phyloP scores from a whole-genome alignment of 2,113 vertebrate species.

The Archocentrus centrarchus region DNA sequence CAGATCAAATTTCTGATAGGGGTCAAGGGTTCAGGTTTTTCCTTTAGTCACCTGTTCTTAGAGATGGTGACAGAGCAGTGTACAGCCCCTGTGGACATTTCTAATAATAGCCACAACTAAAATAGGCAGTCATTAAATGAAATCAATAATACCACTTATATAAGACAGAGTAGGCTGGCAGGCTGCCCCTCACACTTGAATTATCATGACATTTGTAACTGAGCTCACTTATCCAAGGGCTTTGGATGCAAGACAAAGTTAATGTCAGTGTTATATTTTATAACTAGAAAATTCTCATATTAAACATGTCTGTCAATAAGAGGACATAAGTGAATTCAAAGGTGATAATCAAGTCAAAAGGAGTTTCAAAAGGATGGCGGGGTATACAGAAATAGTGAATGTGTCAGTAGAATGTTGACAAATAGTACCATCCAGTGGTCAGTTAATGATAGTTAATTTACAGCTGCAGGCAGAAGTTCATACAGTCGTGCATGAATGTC shows the following conservation, averaged over 20 bases:
- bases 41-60: slow-evolving; percentile 3
- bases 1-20: not conserved
- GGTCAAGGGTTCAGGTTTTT: not conserved
- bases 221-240: not conserved
- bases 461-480: not conserved
- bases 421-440: slow-evolving; percentile 52
- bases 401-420: not conserved
- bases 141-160: slow-evolving; percentile 78
- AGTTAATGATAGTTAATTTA: not conserved
- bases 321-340: not conserved
- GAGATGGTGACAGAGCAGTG: slow-evolving; percentile 38
- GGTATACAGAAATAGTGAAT: not conserved
- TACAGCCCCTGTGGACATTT: slow-evolving; percentile 37
- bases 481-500: not conserved
- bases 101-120: slow-evolving; percentile 73
- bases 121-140: slow-evolving; percentile 76
- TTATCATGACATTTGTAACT: slow-evolving; percentile 28
- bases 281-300: not conserved
- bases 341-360: not conserved
- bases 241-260: not conserved
- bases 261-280: not conserved
- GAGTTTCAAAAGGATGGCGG: not conserved
- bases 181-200: slow-evolving; percentile 16
- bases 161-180: slow-evolving; percentile 55
- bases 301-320: not conserved